phyloP scores from a whole-genome alignment of 2,113 vertebrate genomes.

The Eulacestoma nigropectus region DNA sequence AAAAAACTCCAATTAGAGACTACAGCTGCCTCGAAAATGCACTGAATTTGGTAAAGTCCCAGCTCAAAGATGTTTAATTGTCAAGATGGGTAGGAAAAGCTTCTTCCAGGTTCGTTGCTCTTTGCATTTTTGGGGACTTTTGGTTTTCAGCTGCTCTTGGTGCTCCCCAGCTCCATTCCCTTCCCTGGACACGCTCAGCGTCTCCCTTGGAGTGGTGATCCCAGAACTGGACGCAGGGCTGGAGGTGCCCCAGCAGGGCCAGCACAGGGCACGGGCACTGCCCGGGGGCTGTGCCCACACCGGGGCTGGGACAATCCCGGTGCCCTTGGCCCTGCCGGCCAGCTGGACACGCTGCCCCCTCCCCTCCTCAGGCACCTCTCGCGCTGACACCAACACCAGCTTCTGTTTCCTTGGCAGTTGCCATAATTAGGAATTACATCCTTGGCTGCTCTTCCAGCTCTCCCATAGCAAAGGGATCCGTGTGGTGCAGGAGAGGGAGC shows the following conservation, averaged over 20 bases:
- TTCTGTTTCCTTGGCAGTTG: background rate
- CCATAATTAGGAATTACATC: background rate
- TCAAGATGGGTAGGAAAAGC: background rate
- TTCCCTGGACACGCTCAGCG: fast-evolving
- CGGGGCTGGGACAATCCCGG: too few species aligned
- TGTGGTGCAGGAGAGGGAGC: background rate
- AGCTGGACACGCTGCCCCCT: background rate
- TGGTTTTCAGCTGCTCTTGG: background rate
- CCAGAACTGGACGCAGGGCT: background rate
- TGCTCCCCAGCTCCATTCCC: background rate
- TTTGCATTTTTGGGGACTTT: background rate
- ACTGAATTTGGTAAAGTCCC: background rate
- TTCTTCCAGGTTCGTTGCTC: background rate
- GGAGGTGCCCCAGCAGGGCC: background rate
- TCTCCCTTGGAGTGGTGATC: background rate
- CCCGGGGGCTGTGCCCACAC: background rate
- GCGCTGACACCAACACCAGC: background rate
- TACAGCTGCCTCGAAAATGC: background rate
- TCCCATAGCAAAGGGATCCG: background rate
- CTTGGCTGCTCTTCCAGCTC: background rate
- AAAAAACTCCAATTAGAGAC: background rate
- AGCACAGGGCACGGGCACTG: background rate
- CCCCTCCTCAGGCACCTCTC: background rate
- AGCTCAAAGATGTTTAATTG: background rate
- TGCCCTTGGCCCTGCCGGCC: background rate